phyloP scores from a whole-genome alignment of 2,797 vertebrate species.

The Huso huso region DNA sequence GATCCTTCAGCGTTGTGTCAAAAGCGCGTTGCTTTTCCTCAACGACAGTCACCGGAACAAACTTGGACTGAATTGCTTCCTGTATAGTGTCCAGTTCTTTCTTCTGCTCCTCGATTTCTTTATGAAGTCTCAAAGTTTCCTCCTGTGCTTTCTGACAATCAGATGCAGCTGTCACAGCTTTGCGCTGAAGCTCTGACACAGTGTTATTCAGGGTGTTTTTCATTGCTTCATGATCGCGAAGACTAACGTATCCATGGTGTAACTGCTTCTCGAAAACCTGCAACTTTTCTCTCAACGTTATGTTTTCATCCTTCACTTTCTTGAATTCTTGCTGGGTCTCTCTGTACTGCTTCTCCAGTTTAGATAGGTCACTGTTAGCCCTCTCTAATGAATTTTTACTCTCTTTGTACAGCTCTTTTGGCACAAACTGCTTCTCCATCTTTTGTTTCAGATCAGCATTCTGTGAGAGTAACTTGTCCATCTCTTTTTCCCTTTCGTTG shows the following conservation, averaged over 20 bases:
- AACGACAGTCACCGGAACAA: slow-evolving; percentile 62
- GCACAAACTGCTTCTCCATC: slow-evolving; percentile 64
- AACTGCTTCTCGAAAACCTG: slow-evolving; percentile 54
- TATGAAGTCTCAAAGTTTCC: slow-evolving; percentile 60
- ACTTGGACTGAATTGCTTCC: slow-evolving; percentile 79
- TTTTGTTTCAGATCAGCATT: slow-evolving; percentile 55
- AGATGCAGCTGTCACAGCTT: slow-evolving; percentile 30
- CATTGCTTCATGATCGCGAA: slow-evolving; percentile 56
- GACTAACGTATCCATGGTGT: slow-evolving; percentile 53
- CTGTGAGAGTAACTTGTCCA: slow-evolving; percentile 50
- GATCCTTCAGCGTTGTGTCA: slow-evolving; percentile 50
- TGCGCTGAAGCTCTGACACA: slow-evolving; percentile 50
- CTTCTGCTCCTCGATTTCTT: slow-evolving; percentile 80
- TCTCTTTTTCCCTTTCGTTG: slow-evolving; percentile 54
- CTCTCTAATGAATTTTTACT: slow-evolving; percentile 60
- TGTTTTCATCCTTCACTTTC: slow-evolving; percentile 67
- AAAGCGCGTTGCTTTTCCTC: slow-evolving; percentile 71
- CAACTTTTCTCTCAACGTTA: slow-evolving; percentile 58
- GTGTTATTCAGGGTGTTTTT: slow-evolving; percentile 42
- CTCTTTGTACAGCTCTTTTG: slow-evolving; percentile 62
- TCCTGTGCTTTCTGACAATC: slow-evolving; percentile 54
- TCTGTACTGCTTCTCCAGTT: slow-evolving; percentile 52
- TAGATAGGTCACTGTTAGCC: slow-evolving; percentile 57
- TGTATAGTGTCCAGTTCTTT: slow-evolving; percentile 86
- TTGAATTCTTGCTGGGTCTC: slow-evolving; percentile 55